phyloP scores from a whole-genome alignment of 2,888 invertebrate genomes.

The Meloe dianella region DNA sequence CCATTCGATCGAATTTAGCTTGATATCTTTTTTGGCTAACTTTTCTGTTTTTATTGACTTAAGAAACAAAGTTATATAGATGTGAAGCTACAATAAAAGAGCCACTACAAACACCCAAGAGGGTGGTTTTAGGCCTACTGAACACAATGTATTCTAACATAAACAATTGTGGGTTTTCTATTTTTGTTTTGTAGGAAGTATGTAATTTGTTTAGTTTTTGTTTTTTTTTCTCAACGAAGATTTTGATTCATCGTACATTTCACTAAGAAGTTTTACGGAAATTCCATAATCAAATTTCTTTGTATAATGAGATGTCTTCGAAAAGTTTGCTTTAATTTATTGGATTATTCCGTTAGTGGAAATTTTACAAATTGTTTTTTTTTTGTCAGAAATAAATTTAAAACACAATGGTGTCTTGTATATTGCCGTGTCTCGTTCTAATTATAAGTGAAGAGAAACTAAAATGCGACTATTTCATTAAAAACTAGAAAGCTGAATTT shows the following conservation, averaged over 20 bases:
- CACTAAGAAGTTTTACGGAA: not conserved
- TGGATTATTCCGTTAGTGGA: not conserved
- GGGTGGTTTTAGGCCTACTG: constrained; percentile 19
- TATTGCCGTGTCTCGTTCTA: no score
- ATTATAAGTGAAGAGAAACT: no score
- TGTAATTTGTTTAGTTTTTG: not conserved
- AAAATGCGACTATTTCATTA: no score
- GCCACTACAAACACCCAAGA: constrained; percentile 17
- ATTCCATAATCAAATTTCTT: not conserved
- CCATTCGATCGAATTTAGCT: constrained; percentile 39
- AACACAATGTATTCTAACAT: not conserved
- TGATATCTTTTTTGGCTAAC: constrained; percentile 36
- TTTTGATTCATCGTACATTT: not conserved
- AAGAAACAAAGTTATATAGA: constrained; percentile 39
- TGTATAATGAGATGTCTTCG: not conserved
- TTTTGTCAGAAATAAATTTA: no score
- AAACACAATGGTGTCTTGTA: no score
- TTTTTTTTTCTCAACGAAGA: not conserved
- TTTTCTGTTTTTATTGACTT: constrained; percentile 40
- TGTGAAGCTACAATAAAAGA: constrained; percentile 19
- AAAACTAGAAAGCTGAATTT: no score
- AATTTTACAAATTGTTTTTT: not conserved
- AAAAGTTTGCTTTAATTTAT: not conserved
- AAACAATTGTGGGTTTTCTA: not conserved
- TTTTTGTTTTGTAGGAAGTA: not conserved